Evolutionary conservation across 2,113 vertebrate species (phyloP), one percentile per base, ranked within the genome.

Genomic region (Zonotrichia leucophrys): DNA sequence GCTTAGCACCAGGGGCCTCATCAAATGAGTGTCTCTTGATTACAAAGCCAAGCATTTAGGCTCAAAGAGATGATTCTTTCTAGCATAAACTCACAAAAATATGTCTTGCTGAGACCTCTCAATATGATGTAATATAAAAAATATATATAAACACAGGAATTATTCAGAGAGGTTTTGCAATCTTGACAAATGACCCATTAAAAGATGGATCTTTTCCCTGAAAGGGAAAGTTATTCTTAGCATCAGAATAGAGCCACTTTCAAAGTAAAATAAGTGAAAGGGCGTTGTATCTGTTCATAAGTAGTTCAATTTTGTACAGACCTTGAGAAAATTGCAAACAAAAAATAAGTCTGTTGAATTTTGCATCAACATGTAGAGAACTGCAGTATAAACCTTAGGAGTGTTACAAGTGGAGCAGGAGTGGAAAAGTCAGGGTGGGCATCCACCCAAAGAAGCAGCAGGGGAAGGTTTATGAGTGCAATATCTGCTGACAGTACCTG

Each of bases 41-140:
- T 64, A 81, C 28, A 46, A 15, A 79, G 75, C 70, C 47, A 78
- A 89, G 64, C 30, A 87, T 62, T 89, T 75, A 89, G 59, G 42
- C 64, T 81, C 60, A 89, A 79, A 93, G 81, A 80, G 27, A 89
- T 87, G 4, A 87, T 72, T 92, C 41, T 84, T 94, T 93, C 82
- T 64, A 91, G 74, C 20, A 81, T 55, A 91, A 96, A 70, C 18
- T n/a, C 44, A 52, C 31, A 81, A 90, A 95, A 95, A 91, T 63
- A 67, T 72, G 68, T 72, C 76, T 73, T 77, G 17, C 46, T 9
- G 4, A 93, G 83, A 58, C 52, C n/a, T 76, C 72, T 16, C n/a
- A 82, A 58, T 37, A 62, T 93, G 94, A 94, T 76, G 82, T 92
- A 87, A 95, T 76, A 56, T 58, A 64, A 87, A 91, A 93, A 59